Evolutionary conservation across 2,888 invertebrate genomes (phyloP).

Genomic region (Limnephilus marmoratus): DNA sequence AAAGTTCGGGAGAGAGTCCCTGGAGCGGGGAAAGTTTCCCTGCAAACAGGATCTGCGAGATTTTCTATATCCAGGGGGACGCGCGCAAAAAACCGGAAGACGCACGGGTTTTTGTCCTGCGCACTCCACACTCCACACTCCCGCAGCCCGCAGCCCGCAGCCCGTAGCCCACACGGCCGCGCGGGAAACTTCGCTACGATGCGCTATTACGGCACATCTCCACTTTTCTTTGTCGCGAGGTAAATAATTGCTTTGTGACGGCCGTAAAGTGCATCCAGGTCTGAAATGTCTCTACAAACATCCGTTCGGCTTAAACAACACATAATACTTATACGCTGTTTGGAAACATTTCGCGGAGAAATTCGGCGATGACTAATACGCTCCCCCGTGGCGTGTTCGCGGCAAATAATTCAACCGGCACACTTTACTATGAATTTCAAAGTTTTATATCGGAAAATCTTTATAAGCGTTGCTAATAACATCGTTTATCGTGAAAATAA

Average conservation of each 20-base stretch:
- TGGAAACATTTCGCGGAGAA: background rate
- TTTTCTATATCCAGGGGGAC: slow-evolving; percentile 29
- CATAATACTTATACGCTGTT: too few species aligned
- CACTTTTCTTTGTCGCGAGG: slow-evolving; percentile 4
- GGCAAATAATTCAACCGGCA: slow-evolving; percentile 22
- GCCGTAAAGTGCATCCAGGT: slow-evolving; percentile 40
- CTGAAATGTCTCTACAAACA: slow-evolving; percentile 30
- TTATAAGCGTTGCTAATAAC: slow-evolving; percentile 47
- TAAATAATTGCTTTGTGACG: slow-evolving; percentile 37
- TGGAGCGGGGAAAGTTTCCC: slow-evolving; percentile 32
- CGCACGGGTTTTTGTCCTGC: slow-evolving; percentile 10
- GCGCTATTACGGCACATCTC: slow-evolving; percentile 2
- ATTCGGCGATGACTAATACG: background rate
- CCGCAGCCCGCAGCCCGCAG: too few species aligned
- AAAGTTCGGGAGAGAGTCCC: slow-evolving; percentile 9
- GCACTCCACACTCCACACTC: background rate
- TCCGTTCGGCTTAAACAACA: background rate
- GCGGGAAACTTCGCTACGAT: slow-evolving; percentile 15
- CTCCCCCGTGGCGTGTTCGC: slow-evolving; percentile 30
- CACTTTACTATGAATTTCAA: slow-evolving; percentile 46
- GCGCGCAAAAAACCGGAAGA: background rate
- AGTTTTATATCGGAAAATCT: slow-evolving; percentile 41
- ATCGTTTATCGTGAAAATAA: slow-evolving; percentile 37
- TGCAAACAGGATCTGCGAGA: background rate
- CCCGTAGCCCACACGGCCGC: background rate